Conservation (phyloP, 2,113 vertebrate species). For the Gopherus evgoodei region DNA sequence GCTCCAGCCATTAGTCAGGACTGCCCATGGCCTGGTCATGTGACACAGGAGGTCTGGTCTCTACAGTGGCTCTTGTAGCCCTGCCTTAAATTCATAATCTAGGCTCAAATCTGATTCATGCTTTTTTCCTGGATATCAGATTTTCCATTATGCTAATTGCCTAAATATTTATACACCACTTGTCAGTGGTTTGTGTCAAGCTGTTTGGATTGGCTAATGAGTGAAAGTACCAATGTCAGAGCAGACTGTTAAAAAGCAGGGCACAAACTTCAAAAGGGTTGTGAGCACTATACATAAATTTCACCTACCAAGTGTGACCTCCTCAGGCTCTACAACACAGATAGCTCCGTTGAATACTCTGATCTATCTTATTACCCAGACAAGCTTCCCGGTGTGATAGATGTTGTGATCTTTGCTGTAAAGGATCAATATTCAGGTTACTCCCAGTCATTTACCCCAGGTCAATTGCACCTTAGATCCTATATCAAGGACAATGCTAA, state of each 20-base stretch:
- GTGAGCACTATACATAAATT: neutral
- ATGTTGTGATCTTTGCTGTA: too few species aligned
- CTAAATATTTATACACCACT: conserved; percentile 8
- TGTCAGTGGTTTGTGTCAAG: neutral
- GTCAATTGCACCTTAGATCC: neutral
- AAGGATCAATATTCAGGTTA: neutral
- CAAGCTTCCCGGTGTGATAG: neutral
- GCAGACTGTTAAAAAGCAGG: neutral
- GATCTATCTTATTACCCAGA: neutral
- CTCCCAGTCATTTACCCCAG: neutral
- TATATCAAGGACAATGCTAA: neutral
- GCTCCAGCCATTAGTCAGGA: neutral
- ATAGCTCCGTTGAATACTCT: neutral
- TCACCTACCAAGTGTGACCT: neutral
- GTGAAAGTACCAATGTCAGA: neutral
- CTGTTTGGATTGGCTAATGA: neutral
- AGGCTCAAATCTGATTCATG: neutral
- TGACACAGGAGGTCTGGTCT: neutral
- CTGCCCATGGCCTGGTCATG: neutral
- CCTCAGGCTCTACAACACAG: neutral
- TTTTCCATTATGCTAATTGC: neutral
- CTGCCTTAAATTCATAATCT: neutral
- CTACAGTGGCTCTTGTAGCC: neutral
- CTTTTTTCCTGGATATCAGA: neutral
- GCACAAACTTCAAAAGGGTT: neutral